Conservation (phyloP, 2,113 vertebrate genomes). For the Clarias batrachus region DNA sequence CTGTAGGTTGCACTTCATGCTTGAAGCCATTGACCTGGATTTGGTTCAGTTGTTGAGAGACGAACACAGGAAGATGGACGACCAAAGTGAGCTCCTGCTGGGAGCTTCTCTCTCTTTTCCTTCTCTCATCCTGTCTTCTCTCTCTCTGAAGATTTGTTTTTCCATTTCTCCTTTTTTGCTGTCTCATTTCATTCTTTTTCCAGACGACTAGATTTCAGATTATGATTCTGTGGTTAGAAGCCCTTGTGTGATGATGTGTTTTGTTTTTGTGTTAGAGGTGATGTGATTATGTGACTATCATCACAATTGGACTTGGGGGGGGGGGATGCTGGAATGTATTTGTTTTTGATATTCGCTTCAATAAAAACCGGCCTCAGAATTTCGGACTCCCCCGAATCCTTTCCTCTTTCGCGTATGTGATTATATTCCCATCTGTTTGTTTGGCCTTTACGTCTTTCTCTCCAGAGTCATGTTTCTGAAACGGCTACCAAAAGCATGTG, state of each 20-base stretch:
- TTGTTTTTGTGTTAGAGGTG: background rate
- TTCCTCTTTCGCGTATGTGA: background rate
- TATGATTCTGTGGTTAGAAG: background rate
- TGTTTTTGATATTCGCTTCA: background rate
- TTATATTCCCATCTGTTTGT: conserved; percentile 31
- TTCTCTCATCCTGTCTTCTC: background rate
- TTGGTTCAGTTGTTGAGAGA: conserved; percentile 60
- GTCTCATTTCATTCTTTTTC: background rate
- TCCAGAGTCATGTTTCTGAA: conserved; percentile 16
- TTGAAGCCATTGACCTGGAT: conserved; percentile 64
- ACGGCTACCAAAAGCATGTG: background rate
- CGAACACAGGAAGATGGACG: conserved; percentile 66
- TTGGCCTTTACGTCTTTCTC: conserved; percentile 5
- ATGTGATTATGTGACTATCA: background rate
- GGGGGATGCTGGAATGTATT: background rate
- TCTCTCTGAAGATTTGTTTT: conserved; percentile 2
- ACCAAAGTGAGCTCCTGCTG: conserved; percentile 62
- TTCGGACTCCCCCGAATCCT: background rate
- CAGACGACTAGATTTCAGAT: too few species aligned
- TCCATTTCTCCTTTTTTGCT: background rate
- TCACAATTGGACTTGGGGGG: too few species aligned
- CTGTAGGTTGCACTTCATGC: background rate
- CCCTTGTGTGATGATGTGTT: background rate
- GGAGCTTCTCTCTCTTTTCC: conserved; percentile 51
- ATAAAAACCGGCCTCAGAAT: background rate